Evolutionary conservation across 2,888 invertebrate genomes (phyloP).

Genomic region (Brenthis daphne): DNA sequence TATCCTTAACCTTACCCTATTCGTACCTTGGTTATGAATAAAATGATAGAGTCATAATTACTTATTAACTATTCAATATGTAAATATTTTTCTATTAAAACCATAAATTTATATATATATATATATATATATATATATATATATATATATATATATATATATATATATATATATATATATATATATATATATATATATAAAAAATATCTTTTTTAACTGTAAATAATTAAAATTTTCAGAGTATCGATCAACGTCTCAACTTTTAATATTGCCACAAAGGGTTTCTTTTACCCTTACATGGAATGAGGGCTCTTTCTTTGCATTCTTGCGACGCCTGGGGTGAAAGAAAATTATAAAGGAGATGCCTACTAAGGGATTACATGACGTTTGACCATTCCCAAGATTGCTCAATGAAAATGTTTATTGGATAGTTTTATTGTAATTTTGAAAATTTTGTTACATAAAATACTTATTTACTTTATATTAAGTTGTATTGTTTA

Average conservation of each 20-base stretch:
- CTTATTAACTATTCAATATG: no score
- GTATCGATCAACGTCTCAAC: background rate
- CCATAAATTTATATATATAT: background rate
- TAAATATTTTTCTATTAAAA: no score
- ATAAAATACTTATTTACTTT: background rate
- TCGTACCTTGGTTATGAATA: no score
- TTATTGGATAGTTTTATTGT: conserved; percentile 38
- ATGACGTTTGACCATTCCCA: conserved; percentile 56
- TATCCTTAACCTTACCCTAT: no score
- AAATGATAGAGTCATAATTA: no score
- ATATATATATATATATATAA: background rate
- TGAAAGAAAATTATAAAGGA: conserved; percentile 64
- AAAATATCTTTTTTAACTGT: background rate
- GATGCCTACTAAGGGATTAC: conserved; percentile 41
- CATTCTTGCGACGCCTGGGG: conserved; percentile 58
- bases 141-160: no score
- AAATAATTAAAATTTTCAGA: background rate
- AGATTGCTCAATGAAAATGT: conserved; percentile 59
- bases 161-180: no score
- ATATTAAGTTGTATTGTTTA: background rate
- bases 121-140: no score
- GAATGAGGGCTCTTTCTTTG: conserved; percentile 50
- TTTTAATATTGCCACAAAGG: conserved; percentile 21
- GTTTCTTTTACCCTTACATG: conserved; percentile 15
- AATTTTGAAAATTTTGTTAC: background rate